A percentile compares a stretch with the other conserved stretches of the same genome.
phyloP scores from a whole-genome alignment of 2,113 vertebrate genomes.

The Epinephelus lanceolatus region DNA sequence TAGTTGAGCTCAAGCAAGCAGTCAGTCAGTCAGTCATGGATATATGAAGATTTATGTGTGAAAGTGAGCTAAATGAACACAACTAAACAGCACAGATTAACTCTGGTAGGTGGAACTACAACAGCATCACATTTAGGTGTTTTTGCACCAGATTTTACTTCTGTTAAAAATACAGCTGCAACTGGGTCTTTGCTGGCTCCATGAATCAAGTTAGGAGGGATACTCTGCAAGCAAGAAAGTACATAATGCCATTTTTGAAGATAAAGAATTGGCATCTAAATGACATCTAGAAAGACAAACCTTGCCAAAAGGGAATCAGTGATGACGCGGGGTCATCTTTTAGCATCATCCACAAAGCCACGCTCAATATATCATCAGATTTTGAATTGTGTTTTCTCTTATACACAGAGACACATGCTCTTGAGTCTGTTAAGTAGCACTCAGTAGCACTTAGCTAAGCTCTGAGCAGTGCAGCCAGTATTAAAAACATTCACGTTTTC shows the following conservation, averaged over 20 bases:
- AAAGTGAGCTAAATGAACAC: not conserved
- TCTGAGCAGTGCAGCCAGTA: conserved; percentile 17
- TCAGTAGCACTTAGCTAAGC: conserved; percentile 40
- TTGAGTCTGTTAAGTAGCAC: conserved; percentile 45
- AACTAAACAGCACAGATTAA: not conserved
- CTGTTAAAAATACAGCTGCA: not conserved
- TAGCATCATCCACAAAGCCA: not conserved
- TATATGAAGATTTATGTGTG: not conserved
- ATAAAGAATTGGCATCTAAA: not conserved
- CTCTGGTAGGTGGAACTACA: not conserved
- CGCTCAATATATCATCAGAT: not conserved
- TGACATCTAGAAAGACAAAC: not conserved
- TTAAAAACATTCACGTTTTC: not conserved
- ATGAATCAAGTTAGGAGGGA: not conserved
- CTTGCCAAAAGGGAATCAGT: not conserved
- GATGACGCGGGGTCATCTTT: not conserved
- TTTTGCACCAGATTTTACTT: not conserved
- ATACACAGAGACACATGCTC: not conserved
- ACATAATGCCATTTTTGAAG: not conserved
- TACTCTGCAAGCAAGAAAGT: not conserved
- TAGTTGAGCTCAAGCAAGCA: no score
- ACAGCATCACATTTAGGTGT: not conserved
- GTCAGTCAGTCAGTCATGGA: no score
- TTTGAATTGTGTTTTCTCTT: conserved; percentile 7
- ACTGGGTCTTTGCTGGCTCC: not conserved